phyloP scores from a whole-genome alignment of 1,140 invertebrate species.

The Nomia melanderi region DNA sequence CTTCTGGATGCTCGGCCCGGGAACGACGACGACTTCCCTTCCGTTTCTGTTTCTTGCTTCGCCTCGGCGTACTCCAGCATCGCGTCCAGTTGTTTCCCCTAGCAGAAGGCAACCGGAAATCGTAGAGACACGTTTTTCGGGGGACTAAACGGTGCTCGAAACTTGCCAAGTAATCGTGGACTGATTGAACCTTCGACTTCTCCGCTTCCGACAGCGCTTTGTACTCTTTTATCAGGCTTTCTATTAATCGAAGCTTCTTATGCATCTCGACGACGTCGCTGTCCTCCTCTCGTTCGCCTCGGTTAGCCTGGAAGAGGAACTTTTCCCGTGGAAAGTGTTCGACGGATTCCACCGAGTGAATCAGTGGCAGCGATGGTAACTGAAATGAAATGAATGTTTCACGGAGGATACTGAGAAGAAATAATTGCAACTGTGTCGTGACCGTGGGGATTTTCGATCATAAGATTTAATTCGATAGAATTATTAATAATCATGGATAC shows the following conservation, averaged over 20 bases:
- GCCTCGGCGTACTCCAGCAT: slow-evolving; percentile 58
- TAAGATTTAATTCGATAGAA: too few species aligned
- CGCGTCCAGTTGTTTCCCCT: slow-evolving; percentile 57
- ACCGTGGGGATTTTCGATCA: too few species aligned
- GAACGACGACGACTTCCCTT: slow-evolving; percentile 7
- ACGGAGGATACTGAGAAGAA: not conserved
- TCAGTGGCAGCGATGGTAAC: slow-evolving; percentile 29
- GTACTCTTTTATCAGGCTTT: slow-evolving; percentile 66
- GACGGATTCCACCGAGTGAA: slow-evolving; percentile 6
- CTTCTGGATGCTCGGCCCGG: not conserved
- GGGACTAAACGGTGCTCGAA: not conserved
- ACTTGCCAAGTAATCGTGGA: slow-evolving; percentile 69
- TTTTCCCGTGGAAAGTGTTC: slow-evolving; percentile 28
- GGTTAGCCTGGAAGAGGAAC: slow-evolving; percentile 51
- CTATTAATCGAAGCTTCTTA: slow-evolving; percentile 59
- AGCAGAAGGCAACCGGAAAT: not conserved
- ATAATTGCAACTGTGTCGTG: too few species aligned
- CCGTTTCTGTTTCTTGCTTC: slow-evolving; percentile 44
- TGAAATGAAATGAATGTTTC: slow-evolving; percentile 7
- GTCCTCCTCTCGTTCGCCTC: not conserved
- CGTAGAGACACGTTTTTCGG: not conserved
- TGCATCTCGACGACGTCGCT: slow-evolving; percentile 47
- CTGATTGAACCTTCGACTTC: slow-evolving; percentile 62
- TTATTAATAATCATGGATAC: too few species aligned
- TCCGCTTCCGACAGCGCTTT: slow-evolving; percentile 53